Evolutionary conservation across 2,797 vertebrate genomes (phyloP).

Genomic region (Gymnothorax reevesii): DNA sequence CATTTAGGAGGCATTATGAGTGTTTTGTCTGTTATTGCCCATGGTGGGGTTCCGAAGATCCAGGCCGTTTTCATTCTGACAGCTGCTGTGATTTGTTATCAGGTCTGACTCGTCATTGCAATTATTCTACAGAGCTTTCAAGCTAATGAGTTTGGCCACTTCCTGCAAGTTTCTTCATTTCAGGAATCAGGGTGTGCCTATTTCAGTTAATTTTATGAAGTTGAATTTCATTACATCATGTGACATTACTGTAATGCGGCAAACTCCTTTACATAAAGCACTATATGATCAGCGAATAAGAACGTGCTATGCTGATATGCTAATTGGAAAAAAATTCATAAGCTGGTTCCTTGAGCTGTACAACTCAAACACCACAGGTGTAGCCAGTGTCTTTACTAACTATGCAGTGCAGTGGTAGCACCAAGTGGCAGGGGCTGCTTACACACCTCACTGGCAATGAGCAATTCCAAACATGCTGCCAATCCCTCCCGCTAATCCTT

Average conservation of each 20-base stretch:
- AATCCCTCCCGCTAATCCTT: slow-evolving; percentile 63
- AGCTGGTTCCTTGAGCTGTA: not conserved
- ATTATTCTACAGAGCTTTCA: not conserved
- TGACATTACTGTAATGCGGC: too few relatives aligned
- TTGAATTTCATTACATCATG: not conserved
- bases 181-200: not conserved
- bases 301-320: not conserved
- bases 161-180: not conserved
- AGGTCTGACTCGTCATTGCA: not conserved
- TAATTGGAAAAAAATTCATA: not conserved
- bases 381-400: not conserved
- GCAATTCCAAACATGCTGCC: slow-evolving; percentile 51
- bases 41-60: not conserved
- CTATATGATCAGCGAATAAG: too few relatives aligned
- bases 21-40: not conserved
- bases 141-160: not conserved
- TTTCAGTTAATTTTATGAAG: not conserved
- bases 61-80: not conserved
- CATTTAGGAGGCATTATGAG: not conserved
- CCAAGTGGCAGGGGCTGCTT: slow-evolving; percentile 35
- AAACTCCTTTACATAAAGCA: too few relatives aligned
- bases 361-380: not conserved
- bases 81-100: not conserved
- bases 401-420: slow-evolving; percentile 13
- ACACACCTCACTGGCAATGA: slow-evolving; percentile 51